Base-by-base conservation (phyloP, 2,113 vertebrate species). In the Ceyx margarethae region DNA sequence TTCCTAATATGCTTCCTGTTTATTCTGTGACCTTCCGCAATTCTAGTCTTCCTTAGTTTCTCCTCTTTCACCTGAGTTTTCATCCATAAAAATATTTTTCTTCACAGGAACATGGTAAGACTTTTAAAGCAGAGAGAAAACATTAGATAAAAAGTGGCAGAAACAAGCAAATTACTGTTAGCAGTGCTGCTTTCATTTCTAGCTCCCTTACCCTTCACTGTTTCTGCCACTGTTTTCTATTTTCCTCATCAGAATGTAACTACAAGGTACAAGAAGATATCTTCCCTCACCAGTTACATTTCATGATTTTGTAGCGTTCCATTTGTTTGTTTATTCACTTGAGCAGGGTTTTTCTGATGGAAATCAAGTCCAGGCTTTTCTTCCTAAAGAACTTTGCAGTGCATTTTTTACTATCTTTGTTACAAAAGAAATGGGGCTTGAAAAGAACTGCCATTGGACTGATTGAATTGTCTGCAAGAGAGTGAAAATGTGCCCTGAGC, bases 391-490 rank as follows among this genome's bases (percentile, higher is more conserved):
- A 37, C 37, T 62, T 23, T n/a, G 48, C 21, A 56, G 67, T 77
- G 78, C 23, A 68, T 86, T 94, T 96, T 92, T 95, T 86, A 91
- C 43, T 6, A 58, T 83, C 29, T 93, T 91, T 65, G 28, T 92
- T 96, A 91, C 58, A 48, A 45, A 69, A 93, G 65, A 89, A 95
- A 85, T 64, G 51, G 26, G 31, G 15, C 37, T 86, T 92, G 69
- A 89, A 95, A 91, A 95, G 45, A 83, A 33, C 81, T 72, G 62
- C 85, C 81, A 80, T 85, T 91, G 94, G 71, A 15, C 48, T 89
- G 86, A 96, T 89, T 96, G 96, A 95, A 96, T 88, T 94, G 66
- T 93, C 88, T 91, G 61, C 13, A 61, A 92, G 31, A 78, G 28
- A 74, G 56, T n/a, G 80, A 84, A 96, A 95, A 78, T 81, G 60